phyloP scores from a whole-genome alignment of 2,888 invertebrate species.

The Leptopilina drosophilae region DNA sequence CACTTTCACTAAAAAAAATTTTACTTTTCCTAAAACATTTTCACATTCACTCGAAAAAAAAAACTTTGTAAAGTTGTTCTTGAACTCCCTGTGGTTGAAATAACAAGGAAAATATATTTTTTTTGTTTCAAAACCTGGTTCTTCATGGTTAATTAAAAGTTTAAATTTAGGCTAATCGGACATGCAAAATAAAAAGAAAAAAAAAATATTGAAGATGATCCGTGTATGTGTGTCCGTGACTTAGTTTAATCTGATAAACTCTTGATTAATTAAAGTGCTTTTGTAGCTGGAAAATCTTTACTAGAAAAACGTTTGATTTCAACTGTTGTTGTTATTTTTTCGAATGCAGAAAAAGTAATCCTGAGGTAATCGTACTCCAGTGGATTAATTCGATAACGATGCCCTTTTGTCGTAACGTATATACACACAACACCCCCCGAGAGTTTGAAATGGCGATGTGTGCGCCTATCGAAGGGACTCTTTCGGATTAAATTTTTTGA shows the following conservation, averaged over 20 bases:
- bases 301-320: background rate
- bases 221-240: background rate
- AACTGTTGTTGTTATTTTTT: conserved; percentile 16
- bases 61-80: too few relatives aligned
- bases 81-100: too few relatives aligned
- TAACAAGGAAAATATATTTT: background rate
- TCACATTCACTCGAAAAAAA: too few relatives aligned
- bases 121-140: background rate
- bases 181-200: background rate
- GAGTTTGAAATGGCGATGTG: conserved; percentile 30
- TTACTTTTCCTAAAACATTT: too few relatives aligned
- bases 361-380: conserved; percentile 64
- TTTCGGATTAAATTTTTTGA: conserved; percentile 67
- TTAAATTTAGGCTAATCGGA: background rate
- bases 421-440: background rate
- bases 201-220: background rate
- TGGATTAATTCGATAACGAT: conserved; percentile 57
- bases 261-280: conserved; percentile 4
- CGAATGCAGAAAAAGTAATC: conserved; percentile 47
- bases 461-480: conserved; percentile 40
- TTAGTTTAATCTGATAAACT: conserved; percentile 16
- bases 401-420: conserved; percentile 52
- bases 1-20: too few relatives aligned
- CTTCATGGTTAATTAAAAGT: background rate
- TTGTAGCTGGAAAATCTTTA: background rate